Conservation (phyloP, 2,888 invertebrate species). For the Gryllus longicercus region DNA sequence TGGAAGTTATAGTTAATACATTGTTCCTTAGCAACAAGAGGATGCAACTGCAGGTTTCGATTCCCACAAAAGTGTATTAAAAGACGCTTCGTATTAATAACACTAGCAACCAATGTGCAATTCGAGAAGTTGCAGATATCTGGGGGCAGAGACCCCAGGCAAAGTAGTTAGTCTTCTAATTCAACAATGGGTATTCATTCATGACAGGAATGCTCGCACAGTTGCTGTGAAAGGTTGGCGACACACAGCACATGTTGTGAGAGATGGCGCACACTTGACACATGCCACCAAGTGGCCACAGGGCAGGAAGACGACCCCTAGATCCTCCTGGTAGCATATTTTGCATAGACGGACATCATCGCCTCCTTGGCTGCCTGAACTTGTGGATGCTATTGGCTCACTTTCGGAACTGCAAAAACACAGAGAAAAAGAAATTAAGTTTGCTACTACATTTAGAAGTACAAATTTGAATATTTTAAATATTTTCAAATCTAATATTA, state of each 20-base stretch:
- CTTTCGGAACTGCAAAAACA: neutral
- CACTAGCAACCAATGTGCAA: too few relatives aligned
- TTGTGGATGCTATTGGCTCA: neutral
- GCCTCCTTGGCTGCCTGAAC: slow-evolving; percentile 27
- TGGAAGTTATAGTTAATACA: too few relatives aligned
- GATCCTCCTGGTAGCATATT: slow-evolving; percentile 86
- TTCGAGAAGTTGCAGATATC: too few relatives aligned
- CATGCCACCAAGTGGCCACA: slow-evolving; percentile 94
- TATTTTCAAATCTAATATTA: too few relatives aligned
- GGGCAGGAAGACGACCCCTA: slow-evolving; percentile 87
- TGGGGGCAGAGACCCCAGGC: too few relatives aligned
- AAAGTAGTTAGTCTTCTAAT: too few relatives aligned
- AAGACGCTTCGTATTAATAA: too few relatives aligned
- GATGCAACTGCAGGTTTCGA: too few relatives aligned
- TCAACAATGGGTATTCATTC: slow-evolving; percentile 30
- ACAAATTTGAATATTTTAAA: too few relatives aligned
- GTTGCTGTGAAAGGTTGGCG: slow-evolving; percentile 67
- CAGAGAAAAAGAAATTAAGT: neutral
- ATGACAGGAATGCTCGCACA: slow-evolving; percentile 62
- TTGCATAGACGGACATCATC: slow-evolving; percentile 66
- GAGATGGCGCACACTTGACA: slow-evolving; percentile 82
- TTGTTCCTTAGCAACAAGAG: too few relatives aligned
- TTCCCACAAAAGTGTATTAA: too few relatives aligned
- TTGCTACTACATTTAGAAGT: too few relatives aligned
- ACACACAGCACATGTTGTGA: slow-evolving; percentile 85